A percentile compares a stretch with the other conserved stretches of the same genome.
These are phyloP conservation scores for Microdon myrmicae DNA, from an alignment of 2,888 invertebrate species.

Conservation along the genomic window DNA sequence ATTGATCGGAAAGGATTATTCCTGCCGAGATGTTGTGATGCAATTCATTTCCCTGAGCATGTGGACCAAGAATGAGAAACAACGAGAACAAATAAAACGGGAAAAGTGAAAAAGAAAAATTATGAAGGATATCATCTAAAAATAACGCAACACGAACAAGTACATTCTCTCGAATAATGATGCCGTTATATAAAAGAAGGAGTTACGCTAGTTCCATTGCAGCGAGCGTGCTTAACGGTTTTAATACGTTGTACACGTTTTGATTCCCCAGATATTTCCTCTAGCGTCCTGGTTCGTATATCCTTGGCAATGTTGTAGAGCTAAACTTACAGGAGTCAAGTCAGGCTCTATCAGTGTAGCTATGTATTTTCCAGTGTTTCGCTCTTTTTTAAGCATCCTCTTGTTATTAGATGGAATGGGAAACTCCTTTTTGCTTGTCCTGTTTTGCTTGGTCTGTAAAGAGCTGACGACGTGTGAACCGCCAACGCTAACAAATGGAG, in stretches of 20 bases:
- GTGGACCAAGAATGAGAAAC: background rate
- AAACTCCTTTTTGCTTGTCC: constrained; percentile 6
- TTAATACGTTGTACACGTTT: constrained; percentile 16
- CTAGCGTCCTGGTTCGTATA: background rate
- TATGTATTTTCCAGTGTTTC: too few species aligned
- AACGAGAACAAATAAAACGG: constrained; percentile 5
- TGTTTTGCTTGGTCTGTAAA: constrained; percentile 16
- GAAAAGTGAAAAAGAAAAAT: constrained; percentile 4
- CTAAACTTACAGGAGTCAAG: constrained; percentile 25
- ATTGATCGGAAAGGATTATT: constrained; percentile 86
- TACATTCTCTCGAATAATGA: constrained; percentile 26
- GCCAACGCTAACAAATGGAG: constrained; percentile 37
- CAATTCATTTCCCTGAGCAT: constrained; percentile 78
- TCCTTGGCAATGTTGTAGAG: background rate
- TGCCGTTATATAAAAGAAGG: constrained; percentile 27
- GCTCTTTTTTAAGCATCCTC: too few species aligned
- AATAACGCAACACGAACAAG: constrained; percentile 28
- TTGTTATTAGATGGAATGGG: constrained; percentile 15
- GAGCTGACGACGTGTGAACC: constrained; percentile 43
- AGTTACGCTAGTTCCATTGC: too few species aligned
- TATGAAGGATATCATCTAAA: constrained; percentile 8
- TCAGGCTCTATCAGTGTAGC: too few species aligned
- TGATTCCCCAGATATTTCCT: constrained; percentile 11
- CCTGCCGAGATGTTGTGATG: constrained; percentile 85
- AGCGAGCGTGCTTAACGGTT: constrained; percentile 5